Conservation (phyloP, 2,113 vertebrate genomes). For the Carlito syrichta region DNA sequence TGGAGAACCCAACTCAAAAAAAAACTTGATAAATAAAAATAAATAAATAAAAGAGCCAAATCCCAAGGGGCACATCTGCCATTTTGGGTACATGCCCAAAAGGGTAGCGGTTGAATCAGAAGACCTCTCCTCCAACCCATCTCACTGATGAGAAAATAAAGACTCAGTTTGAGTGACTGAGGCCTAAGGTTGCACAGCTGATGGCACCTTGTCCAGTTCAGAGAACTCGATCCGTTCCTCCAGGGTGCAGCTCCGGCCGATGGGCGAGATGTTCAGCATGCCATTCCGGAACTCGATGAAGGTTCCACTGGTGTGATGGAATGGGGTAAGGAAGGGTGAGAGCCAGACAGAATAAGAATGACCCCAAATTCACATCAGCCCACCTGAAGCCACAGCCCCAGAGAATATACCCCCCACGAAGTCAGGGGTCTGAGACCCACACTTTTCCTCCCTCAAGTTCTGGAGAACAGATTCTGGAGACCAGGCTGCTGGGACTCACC, state of each 20-base stretch:
- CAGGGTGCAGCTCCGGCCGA: conserved; percentile 94
- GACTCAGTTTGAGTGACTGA: background rate
- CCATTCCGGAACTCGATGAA: conserved; percentile 99
- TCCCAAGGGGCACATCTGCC: too few relatives aligned
- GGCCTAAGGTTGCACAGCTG: background rate
- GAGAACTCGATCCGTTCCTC: conserved; percentile 97
- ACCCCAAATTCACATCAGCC: background rate
- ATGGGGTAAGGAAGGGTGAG: background rate
- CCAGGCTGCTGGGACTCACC: conserved; percentile 79
- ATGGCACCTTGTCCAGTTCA: conserved; percentile 93
- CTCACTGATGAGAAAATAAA: background rate
- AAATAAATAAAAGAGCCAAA: too few relatives aligned
- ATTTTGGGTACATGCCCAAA: background rate
- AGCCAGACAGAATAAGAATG: background rate
- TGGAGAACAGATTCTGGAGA: background rate
- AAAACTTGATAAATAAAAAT: too few relatives aligned
- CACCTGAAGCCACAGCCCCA: background rate
- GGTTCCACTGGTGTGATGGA: conserved; percentile 88
- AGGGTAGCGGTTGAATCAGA: background rate
- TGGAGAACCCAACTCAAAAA: too few relatives aligned
- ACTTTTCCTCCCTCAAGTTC: background rate
- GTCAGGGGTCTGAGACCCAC: background rate
- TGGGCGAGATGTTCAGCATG: conserved; percentile 96
- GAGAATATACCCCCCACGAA: background rate
- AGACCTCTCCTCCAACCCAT: background rate